A percentile compares a stretch with the other conserved stretches of the same genome.
These are phyloP conservation scores for Malachius bipustulatus DNA, from an alignment of 2,888 invertebrate genomes.

Conservation along the genomic window DNA sequence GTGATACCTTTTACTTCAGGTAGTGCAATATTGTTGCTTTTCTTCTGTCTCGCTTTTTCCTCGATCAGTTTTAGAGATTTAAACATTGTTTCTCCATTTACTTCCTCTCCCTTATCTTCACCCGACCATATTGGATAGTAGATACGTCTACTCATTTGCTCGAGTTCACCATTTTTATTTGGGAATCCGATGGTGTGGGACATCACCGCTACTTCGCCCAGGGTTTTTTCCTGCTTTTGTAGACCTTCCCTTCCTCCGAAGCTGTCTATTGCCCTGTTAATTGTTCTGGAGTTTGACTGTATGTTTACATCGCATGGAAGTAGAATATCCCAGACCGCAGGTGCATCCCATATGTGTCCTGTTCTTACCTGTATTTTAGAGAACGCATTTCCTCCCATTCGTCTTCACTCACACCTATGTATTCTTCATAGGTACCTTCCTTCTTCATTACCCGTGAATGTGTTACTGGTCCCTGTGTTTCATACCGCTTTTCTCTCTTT, in stretches of 20 bases:
- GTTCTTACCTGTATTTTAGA: slow-evolving; percentile 4
- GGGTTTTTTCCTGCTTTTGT: slow-evolving; percentile 12
- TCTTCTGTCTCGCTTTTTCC: slow-evolving; percentile 7
- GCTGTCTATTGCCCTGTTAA: slow-evolving; percentile 9
- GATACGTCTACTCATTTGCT: slow-evolving; percentile 10
- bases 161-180: slow-evolving; percentile 15
- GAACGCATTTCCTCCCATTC: slow-evolving; percentile 14
- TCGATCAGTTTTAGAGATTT: slow-evolving; percentile 8
- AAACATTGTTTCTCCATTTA: slow-evolving; percentile 8
- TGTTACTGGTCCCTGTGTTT: no score
- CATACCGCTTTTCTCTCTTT: no score
- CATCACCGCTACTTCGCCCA: slow-evolving; percentile 16
- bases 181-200: slow-evolving; percentile 15
- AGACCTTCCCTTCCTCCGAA: no score
- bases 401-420: no score
- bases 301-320: slow-evolving; percentile 13
- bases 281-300: slow-evolving; percentile 8
- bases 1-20: slow-evolving; percentile 12
- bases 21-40: slow-evolving; percentile 9
- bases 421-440: no score
- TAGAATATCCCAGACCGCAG: slow-evolving; percentile 9
- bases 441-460: no score
- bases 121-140: slow-evolving; percentile 11
- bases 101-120: background rate
- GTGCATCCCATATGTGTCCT: slow-evolving; percentile 13